A percentile compares a stretch with the other conserved stretches of the same genome.
These are phyloP conservation scores for Ficedula albicollis DNA, from an alignment of 2,797 vertebrate genomes.

Conservation along the genomic window DNA sequence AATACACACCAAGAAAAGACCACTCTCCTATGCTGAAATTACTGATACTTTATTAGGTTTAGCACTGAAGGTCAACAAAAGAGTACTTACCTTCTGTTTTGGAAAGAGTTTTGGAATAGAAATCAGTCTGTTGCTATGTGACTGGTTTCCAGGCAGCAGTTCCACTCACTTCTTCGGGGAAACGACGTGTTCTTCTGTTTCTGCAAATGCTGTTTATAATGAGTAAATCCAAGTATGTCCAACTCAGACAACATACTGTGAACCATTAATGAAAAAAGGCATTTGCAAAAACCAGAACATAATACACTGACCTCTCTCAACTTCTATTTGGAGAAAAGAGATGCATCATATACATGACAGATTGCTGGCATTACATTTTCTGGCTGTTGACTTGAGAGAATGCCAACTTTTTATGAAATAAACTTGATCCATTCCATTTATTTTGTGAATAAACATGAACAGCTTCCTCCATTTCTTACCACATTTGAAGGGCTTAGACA, in stretches of 20 bases:
- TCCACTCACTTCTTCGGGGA: constrained; percentile 9
- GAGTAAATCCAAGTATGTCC: constrained; percentile 28
- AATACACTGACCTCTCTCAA: constrained; percentile 12
- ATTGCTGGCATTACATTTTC: constrained; percentile 12
- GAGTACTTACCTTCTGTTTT: constrained; percentile 64
- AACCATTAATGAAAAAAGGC: neutral
- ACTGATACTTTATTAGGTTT: neutral
- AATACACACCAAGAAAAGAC: accelerated
- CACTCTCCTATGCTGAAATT: neutral
- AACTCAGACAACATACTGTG: constrained; percentile 3
- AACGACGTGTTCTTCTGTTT: constrained; percentile 18
- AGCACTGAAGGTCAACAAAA: constrained; percentile 37
- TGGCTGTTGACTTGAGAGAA: neutral
- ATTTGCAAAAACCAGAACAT: constrained; percentile 56
- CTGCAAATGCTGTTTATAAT: constrained; percentile 57
- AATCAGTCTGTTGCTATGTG: constrained; percentile 55
- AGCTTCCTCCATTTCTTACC: neutral
- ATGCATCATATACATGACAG: neutral
- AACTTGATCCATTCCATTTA: neutral
- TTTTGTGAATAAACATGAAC: neutral
- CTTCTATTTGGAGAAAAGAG: neutral
- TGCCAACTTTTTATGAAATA: neutral
- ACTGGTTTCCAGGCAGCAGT: constrained; percentile 58
- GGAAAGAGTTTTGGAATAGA: constrained; percentile 52
- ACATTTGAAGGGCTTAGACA: neutral